Conservation (phyloP, 1,140 invertebrate species). For the Artemia franciscana region DNA sequence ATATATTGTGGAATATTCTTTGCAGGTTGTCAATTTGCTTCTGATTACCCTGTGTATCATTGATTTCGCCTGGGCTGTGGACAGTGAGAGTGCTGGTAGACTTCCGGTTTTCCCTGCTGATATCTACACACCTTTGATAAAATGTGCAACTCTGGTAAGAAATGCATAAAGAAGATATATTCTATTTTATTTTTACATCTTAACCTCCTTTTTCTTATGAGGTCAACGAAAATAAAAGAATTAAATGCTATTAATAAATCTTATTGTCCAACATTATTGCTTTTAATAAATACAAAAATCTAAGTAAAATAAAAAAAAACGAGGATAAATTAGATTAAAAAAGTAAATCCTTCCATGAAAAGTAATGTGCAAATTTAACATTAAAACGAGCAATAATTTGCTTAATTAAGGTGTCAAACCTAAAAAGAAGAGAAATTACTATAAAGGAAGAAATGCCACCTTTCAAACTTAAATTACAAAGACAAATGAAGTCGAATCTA, state of each 20-base stretch:
- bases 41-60: conserved; percentile 6
- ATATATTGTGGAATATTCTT: too few relatives aligned
- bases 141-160: conserved; percentile 16
- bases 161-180: conserved; percentile 1
- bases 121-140: conserved; percentile 15
- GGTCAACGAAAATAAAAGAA: too few relatives aligned
- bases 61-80: conserved; percentile 10
- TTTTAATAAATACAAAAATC: neutral
- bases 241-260: neutral
- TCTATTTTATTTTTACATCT: conserved; percentile 1
- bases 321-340: neutral
- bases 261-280: neutral
- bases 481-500: too few relatives aligned
- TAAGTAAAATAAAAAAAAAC: neutral
- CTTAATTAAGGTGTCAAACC: too few relatives aligned
- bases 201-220: neutral
- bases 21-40: neutral
- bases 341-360: neutral
- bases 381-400: too few relatives aligned
- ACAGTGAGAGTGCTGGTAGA: conserved; percentile 1
- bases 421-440: too few relatives aligned
- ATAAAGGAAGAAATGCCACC: too few relatives aligned
- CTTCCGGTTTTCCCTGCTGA: conserved; percentile 11
- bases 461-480: too few relatives aligned
- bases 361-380: too few relatives aligned